Conservation (phyloP, 2,797 vertebrate genomes). For the Phrynocephalus vlangalii region DNA sequence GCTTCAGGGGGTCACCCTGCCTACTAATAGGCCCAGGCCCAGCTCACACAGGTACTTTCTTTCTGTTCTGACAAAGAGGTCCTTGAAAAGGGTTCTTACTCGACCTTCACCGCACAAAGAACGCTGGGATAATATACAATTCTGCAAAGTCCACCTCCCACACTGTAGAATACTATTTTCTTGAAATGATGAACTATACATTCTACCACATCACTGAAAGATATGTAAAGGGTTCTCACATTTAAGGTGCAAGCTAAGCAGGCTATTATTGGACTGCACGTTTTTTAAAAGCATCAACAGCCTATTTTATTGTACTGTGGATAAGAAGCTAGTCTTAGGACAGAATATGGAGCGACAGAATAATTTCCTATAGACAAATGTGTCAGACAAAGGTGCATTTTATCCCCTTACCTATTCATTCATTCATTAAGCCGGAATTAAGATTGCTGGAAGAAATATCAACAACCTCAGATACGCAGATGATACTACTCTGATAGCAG, state of each 20-base stretch:
- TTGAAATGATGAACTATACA: conserved; percentile 30
- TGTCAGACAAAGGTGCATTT: too few relatives aligned
- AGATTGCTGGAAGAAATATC: too few relatives aligned
- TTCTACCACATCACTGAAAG: neutral
- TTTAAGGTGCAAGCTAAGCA: conserved; percentile 40
- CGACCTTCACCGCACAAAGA: neutral
- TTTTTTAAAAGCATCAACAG: neutral
- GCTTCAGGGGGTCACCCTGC: neutral
- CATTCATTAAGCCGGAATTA: too few relatives aligned
- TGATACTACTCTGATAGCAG: too few relatives aligned
- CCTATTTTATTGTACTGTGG: too few relatives aligned
- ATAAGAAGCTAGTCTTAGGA: too few relatives aligned
- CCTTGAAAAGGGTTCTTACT: neutral
- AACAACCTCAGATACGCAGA: too few relatives aligned
- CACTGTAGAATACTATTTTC: neutral
- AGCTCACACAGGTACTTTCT: neutral
- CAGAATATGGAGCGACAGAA: too few relatives aligned
- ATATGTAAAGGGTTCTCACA: conserved; percentile 42
- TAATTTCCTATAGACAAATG: too few relatives aligned
- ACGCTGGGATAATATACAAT: neutral
- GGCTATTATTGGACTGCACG: conserved; percentile 37
- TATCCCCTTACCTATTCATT: too few relatives aligned
- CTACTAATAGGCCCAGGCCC: neutral
- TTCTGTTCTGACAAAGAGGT: neutral
- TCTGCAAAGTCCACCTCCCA: neutral